These are phyloP conservation scores for Megathymus violae DNA, from an alignment of 1,140 invertebrate genomes.

Conservation along the genomic window DNA sequence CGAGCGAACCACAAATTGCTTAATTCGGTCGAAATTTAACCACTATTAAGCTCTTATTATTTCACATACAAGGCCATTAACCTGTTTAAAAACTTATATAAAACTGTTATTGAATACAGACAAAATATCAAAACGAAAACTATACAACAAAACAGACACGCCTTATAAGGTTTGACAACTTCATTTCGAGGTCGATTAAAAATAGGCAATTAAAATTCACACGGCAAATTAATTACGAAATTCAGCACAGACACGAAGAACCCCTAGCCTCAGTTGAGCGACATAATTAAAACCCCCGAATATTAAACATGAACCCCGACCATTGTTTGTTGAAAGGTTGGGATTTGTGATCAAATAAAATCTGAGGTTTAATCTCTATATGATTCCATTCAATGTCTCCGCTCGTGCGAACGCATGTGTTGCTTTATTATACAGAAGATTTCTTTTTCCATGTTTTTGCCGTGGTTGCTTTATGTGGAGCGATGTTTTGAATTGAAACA, in stretches of 20 bases:
- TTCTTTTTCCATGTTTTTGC: slow-evolving; percentile 26
- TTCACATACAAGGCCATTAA: no score
- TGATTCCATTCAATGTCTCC: slow-evolving; percentile 17
- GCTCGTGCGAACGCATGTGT: slow-evolving; percentile 13
- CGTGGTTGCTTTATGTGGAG: slow-evolving; percentile 20
- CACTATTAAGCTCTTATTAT: no score
- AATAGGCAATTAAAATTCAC: neutral
- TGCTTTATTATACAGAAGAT: slow-evolving; percentile 17
- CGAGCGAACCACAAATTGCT: no score
- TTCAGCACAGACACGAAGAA: neutral
- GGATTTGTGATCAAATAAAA: slow-evolving; percentile 26
- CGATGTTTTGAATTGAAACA: slow-evolving; percentile 31
- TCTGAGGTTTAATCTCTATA: slow-evolving; percentile 20
- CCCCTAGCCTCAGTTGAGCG: slow-evolving; percentile 1
- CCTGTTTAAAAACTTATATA: no score
- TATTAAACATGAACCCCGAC: slow-evolving; percentile 9
- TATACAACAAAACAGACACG: no score
- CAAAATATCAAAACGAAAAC: no score
- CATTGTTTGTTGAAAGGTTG: slow-evolving; percentile 20
- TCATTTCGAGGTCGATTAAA: neutral
- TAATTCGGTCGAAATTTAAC: no score
- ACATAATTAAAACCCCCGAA: slow-evolving; percentile 20
- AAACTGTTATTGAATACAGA: no score
- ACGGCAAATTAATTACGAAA: neutral
- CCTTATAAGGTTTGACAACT: neutral